Percentiles rank a stretch among this genome's conserved stretches.
Evolutionary conservation across 1,140 invertebrate genomes (phyloP).

Genomic region (Nixonia krombeini): DNA sequence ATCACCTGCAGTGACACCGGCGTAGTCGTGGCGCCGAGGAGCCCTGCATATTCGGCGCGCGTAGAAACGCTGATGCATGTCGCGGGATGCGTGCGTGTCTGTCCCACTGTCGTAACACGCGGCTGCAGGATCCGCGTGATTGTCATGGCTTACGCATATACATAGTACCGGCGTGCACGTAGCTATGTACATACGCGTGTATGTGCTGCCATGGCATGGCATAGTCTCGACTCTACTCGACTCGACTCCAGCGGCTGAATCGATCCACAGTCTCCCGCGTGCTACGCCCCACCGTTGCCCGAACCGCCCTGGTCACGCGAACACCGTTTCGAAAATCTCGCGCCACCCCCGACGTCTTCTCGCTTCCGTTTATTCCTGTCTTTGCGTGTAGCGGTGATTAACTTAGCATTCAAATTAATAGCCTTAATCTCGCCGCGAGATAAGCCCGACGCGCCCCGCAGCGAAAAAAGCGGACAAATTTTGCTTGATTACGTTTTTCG

Average conservation of each 20-base stretch:
- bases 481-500: too few relatives aligned
- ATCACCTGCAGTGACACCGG: conserved; percentile 19
- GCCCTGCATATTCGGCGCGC: conserved; percentile 31
- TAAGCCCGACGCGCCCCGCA: too few relatives aligned
- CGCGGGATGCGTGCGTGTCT: conserved; percentile 31
- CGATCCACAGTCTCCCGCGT: conserved; percentile 59
- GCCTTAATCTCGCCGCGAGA: neutral
- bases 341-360: conserved; percentile 24
- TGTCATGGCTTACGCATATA: conserved; percentile 43
- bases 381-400: neutral
- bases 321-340: conserved; percentile 62
- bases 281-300: conserved; percentile 46
- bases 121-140: conserved; percentile 36
- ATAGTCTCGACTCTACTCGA: conserved; percentile 59
- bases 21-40: conserved; percentile 7
- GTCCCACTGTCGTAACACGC: conserved; percentile 31
- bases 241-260: conserved; percentile 69
- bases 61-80: conserved; percentile 30
- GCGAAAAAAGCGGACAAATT: too few relatives aligned
- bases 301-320: conserved; percentile 61
- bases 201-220: conserved; percentile 43
- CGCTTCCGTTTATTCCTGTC: conserved; percentile 16
- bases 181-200: conserved; percentile 15
- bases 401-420: conserved; percentile 1
- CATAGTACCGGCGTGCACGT: conserved; percentile 26